Percentiles rank a stretch among this genome's conserved stretches.
Evolutionary conservation across 1,140 invertebrate genomes (phyloP).

Genomic region (Spodoptera frugiperda): DNA sequence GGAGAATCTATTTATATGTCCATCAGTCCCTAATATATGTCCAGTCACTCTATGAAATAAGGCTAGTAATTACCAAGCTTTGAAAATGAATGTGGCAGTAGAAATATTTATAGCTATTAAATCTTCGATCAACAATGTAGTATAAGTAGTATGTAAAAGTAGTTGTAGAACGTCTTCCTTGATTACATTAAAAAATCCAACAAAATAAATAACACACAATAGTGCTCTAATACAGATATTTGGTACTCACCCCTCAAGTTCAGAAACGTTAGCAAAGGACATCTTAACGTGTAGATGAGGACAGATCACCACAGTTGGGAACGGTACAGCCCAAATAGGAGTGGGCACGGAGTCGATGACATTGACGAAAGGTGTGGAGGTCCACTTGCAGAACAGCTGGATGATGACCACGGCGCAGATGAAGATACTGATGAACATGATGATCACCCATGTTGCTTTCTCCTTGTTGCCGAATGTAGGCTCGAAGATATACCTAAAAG

Average conservation of each 20-base stretch:
- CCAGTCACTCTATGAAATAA: too few relatives aligned
- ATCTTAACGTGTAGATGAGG: conserved; percentile 78
- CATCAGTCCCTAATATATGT: too few relatives aligned
- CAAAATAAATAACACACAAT: too few relatives aligned
- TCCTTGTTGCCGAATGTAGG: conserved; percentile 72
- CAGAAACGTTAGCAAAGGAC: conserved; percentile 68
- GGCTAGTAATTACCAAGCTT: too few relatives aligned
- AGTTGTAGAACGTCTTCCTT: too few relatives aligned
- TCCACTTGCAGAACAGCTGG: conserved; percentile 74
- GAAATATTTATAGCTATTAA: too few relatives aligned
- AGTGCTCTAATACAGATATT: too few relatives aligned
- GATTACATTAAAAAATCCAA: too few relatives aligned
- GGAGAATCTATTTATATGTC: too few relatives aligned
- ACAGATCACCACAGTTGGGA: conserved; percentile 80
- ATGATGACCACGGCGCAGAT: conserved; percentile 76
- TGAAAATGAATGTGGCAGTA: too few relatives aligned
- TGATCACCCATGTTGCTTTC: conserved; percentile 72
- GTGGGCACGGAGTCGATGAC: conserved; percentile 80
- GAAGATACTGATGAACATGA: conserved; percentile 72
- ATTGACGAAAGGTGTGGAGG: conserved; percentile 77
- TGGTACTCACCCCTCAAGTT: conserved; percentile 63
- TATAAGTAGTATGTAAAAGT: too few relatives aligned
- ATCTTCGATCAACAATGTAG: too few relatives aligned
- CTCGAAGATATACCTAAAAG: conserved; percentile 78
- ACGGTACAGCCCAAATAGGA: conserved; percentile 82